phyloP scores from a whole-genome alignment of 2,113 vertebrate species.

The Trogon melanurus region DNA sequence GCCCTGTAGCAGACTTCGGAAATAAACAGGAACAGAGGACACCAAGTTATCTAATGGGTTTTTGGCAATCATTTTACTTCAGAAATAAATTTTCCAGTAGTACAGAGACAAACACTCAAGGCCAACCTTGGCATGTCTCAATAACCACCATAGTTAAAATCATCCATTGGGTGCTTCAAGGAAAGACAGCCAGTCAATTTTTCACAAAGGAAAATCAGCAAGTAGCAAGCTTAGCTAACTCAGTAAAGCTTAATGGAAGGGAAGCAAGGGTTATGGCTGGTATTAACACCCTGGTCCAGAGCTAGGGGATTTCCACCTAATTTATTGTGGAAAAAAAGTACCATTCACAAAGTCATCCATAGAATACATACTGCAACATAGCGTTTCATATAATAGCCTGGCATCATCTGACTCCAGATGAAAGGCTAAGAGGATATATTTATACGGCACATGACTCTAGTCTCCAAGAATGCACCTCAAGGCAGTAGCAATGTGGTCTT shows the following conservation, averaged over 20 bases:
- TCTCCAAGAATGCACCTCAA: background rate
- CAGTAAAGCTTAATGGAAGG: conserved; percentile 30
- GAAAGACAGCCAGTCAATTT: background rate
- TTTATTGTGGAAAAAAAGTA: background rate
- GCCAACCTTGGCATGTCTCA: conserved; percentile 23
- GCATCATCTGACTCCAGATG: conserved; percentile 22
- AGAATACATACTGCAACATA: background rate
- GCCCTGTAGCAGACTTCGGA: background rate
- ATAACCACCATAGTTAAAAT: conserved; percentile 22
- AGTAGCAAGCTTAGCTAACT: background rate
- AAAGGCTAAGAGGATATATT: conserved; percentile 22
- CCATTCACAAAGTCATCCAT: background rate
- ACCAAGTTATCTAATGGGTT: conserved; percentile 32
- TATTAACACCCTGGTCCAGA: background rate
- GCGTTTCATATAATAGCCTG: background rate
- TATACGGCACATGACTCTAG: background rate
- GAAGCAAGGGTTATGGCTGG: background rate
- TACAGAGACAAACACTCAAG: background rate
- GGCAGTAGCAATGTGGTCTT: background rate
- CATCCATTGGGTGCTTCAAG: background rate
- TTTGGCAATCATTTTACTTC: conserved; percentile 28
- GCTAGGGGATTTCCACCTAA: background rate
- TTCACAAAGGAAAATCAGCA: background rate
- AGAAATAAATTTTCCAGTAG: background rate
- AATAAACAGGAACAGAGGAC: conserved; percentile 13